phyloP scores from a whole-genome alignment of 2,113 vertebrate species.

The Columba janthina region DNA sequence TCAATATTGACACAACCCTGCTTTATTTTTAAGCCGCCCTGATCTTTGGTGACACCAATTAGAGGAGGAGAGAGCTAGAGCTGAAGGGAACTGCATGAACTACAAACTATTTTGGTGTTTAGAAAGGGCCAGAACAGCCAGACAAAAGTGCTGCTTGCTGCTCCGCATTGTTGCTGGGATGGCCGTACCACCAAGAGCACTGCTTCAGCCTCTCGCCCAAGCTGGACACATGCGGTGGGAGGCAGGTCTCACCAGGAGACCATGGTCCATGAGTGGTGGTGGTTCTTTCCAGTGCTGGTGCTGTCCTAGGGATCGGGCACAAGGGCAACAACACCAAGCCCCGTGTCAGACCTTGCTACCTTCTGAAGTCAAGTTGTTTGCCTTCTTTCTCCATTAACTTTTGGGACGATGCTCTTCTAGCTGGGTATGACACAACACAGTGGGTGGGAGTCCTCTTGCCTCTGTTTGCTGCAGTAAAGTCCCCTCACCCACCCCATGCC shows the following conservation, averaged over 20 bases:
- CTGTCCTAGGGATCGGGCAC: background rate
- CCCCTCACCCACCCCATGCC: no score
- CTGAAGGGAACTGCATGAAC: background rate
- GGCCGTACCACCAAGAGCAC: no score
- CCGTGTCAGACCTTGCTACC: background rate
- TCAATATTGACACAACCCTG: background rate
- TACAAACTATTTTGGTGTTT: background rate
- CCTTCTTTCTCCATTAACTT: background rate
- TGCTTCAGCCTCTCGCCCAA: accelerated
- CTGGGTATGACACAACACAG: background rate
- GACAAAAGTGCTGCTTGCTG: no score
- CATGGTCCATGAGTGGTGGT: accelerated
- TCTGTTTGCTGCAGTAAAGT: background rate
- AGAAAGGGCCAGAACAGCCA: background rate
- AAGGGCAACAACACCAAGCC: background rate
- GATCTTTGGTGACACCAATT: slow-evolving; percentile 5
- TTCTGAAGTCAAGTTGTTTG: background rate
- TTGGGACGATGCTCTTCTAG: background rate
- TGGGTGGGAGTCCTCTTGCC: background rate
- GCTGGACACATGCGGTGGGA: background rate
- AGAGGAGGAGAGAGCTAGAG: background rate
- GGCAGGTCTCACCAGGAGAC: accelerated
- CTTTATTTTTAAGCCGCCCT: slow-evolving; percentile 32
- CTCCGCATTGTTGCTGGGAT: accelerated
- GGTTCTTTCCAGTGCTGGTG: background rate